phyloP scores from a whole-genome alignment of 2,797 vertebrate species.

The Furcifer pardalis region DNA sequence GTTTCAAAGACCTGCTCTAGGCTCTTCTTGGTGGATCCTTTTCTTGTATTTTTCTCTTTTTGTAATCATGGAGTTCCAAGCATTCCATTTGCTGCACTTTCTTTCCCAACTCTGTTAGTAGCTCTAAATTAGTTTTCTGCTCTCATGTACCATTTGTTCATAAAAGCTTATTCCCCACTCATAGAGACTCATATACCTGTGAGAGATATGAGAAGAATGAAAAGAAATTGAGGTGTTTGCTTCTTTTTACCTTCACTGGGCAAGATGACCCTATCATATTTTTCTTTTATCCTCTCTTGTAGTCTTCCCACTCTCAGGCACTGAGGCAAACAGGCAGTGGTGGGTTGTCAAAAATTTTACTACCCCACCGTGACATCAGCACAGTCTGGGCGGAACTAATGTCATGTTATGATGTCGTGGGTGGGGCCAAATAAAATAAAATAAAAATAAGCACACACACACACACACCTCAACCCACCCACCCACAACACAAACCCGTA shows the following conservation, averaged over 20 bases:
- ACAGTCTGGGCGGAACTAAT: no score
- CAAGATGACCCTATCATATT: conserved; percentile 20
- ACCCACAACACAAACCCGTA: no score
- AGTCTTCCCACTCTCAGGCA: conserved; percentile 39
- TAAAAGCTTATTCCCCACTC: conserved; percentile 43
- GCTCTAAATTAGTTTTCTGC: conserved; percentile 54
- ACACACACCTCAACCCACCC: no score
- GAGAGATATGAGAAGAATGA: conserved; percentile 32
- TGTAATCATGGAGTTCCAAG: neutral
- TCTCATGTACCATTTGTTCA: conserved; percentile 45
- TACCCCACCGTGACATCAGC: no score
- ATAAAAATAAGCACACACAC: no score
- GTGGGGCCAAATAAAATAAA: no score
- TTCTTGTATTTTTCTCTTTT: no score
- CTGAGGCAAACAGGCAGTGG: no score
- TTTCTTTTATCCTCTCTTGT: conserved; percentile 38
- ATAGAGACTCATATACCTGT: conserved; percentile 33
- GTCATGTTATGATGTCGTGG: no score
- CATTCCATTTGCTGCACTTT: neutral
- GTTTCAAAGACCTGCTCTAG: neutral
- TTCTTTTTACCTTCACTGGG: conserved; percentile 36
- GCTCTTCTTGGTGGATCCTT: neutral
- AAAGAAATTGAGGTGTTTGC: conserved; percentile 31
- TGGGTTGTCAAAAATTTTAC: no score
- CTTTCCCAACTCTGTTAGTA: conserved; percentile 35